A percentile compares a stretch with the other conserved stretches of the same genome.
phyloP scores from a whole-genome alignment of 2,888 invertebrate species.

The Mallateleia sp. region DNA sequence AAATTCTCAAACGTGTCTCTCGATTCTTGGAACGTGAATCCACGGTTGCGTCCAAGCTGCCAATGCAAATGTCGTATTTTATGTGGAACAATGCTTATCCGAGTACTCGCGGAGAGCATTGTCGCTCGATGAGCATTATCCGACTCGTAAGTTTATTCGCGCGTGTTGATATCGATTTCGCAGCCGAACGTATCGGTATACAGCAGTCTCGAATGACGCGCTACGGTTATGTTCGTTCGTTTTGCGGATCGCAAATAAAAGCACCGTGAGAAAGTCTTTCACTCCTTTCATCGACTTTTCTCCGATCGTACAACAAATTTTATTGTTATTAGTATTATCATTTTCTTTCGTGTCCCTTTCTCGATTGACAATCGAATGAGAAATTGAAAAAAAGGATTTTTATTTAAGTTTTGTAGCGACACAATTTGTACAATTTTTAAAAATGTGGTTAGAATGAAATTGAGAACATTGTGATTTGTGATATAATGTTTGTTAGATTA shows the following conservation, averaged over 20 bases:
- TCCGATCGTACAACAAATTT: constrained; percentile 35
- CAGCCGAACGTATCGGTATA: constrained; percentile 80
- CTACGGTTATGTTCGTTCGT: constrained; percentile 60
- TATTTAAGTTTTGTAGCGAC: too few species aligned
- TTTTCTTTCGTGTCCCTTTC: not conserved
- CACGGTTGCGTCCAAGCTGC: constrained; percentile 36
- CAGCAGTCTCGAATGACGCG: constrained; percentile 79
- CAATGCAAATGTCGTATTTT: constrained; percentile 52
- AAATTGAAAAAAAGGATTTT: too few species aligned
- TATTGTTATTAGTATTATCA: constrained; percentile 22
- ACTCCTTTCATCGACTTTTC: constrained; percentile 39
- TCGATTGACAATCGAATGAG: not conserved
- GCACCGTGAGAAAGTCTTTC: constrained; percentile 80
- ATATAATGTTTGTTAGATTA: too few species aligned
- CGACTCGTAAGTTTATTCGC: constrained; percentile 70
- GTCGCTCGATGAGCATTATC: constrained; percentile 61
- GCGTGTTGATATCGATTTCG: constrained; percentile 83
- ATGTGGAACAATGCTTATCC: constrained; percentile 61
- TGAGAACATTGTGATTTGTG: too few species aligned
- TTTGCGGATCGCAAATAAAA: constrained; percentile 69
- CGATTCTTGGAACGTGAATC: constrained; percentile 2
- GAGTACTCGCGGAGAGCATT: constrained; percentile 33
- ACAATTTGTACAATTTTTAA: too few species aligned
- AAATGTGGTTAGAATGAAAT: too few species aligned
- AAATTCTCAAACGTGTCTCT: not conserved